phyloP scores from a whole-genome alignment of 1,140 invertebrate genomes.

The Agrilus planipennis region DNA sequence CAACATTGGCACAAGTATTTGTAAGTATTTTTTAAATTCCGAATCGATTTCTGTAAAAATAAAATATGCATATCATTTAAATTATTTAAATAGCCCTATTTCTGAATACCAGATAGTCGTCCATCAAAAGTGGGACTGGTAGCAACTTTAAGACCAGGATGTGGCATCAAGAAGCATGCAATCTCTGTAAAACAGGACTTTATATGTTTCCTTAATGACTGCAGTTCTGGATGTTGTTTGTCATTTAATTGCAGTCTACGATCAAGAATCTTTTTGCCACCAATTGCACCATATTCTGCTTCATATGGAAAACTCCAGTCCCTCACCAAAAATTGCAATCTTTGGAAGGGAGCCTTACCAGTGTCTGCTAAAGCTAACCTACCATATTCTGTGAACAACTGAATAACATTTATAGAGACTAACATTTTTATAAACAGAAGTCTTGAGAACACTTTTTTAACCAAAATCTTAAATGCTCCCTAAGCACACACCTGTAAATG shows the following conservation, averaged over 20 bases:
- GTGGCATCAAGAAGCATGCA: slow-evolving; percentile 94
- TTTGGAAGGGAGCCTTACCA: slow-evolving; percentile 85
- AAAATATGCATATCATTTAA: slow-evolving; percentile 8
- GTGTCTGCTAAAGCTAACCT: slow-evolving; percentile 84
- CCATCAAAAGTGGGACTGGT: slow-evolving; percentile 95
- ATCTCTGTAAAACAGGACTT: slow-evolving; percentile 91
- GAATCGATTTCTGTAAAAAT: slow-evolving; percentile 72
- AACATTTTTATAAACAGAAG: neutral
- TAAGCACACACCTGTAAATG: slow-evolving; percentile 61
- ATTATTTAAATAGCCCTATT: neutral
- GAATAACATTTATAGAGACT: slow-evolving; percentile 17
- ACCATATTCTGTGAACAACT: slow-evolving; percentile 95
- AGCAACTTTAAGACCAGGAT: slow-evolving; percentile 92
- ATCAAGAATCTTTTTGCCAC: slow-evolving; percentile 78
- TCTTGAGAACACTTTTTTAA: neutral
- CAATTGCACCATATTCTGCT: slow-evolving; percentile 78
- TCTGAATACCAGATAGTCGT: slow-evolving; percentile 54
- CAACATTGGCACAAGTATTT: slow-evolving; percentile 75
- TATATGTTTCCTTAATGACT: slow-evolving; percentile 87
- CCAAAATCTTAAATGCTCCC: neutral
- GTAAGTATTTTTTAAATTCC: slow-evolving; percentile 83
- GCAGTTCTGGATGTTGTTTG: slow-evolving; percentile 88
- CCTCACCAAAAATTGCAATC: slow-evolving; percentile 87
- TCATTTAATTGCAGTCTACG: slow-evolving; percentile 71
- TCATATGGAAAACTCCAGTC: slow-evolving; percentile 99